Conservation (phyloP, 2,113 vertebrate genomes). For the Mustela lutreola region DNA sequence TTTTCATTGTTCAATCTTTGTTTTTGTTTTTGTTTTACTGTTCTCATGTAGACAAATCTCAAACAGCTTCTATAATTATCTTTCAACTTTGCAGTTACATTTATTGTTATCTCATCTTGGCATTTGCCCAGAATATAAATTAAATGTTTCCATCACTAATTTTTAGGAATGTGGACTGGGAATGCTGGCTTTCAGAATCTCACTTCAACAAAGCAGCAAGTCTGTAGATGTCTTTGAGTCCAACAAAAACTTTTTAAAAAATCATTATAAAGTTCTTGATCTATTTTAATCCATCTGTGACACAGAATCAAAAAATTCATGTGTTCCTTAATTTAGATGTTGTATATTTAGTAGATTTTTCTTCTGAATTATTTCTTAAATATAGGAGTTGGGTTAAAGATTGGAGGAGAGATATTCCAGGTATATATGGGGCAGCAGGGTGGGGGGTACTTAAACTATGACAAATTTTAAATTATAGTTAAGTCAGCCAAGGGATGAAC, state of each 20-base stretch:
- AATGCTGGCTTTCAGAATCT: slow-evolving; percentile 31
- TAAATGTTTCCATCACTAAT: slow-evolving; percentile 57
- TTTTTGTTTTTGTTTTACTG: background rate
- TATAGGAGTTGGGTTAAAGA: background rate
- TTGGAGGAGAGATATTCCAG: background rate
- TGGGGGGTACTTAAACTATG: background rate
- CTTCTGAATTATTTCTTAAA: slow-evolving; percentile 47
- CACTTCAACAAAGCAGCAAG: slow-evolving; percentile 44
- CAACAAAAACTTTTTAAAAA: slow-evolving; percentile 25
- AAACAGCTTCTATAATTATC: slow-evolving; percentile 44
- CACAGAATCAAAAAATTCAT: slow-evolving; percentile 42
- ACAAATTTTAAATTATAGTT: slow-evolving; percentile 46
- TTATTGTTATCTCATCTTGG: slow-evolving; percentile 65
- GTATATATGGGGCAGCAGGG: background rate
- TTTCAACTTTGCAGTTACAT: slow-evolving; percentile 62
- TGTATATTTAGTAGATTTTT: slow-evolving; percentile 57
- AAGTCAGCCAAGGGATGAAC: background rate
- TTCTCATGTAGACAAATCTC: slow-evolving; percentile 47
- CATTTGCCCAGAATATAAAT: slow-evolving; percentile 53
- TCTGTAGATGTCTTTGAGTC: slow-evolving; percentile 40
- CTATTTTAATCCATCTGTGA: slow-evolving; percentile 47
- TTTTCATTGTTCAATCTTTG: background rate
- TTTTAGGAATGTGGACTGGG: slow-evolving; percentile 58
- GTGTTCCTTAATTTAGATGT: background rate
- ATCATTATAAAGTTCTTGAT: slow-evolving; percentile 33